Base-by-base conservation (phyloP, 2,113 vertebrate genomes). In the Pongo abelii region DNA sequence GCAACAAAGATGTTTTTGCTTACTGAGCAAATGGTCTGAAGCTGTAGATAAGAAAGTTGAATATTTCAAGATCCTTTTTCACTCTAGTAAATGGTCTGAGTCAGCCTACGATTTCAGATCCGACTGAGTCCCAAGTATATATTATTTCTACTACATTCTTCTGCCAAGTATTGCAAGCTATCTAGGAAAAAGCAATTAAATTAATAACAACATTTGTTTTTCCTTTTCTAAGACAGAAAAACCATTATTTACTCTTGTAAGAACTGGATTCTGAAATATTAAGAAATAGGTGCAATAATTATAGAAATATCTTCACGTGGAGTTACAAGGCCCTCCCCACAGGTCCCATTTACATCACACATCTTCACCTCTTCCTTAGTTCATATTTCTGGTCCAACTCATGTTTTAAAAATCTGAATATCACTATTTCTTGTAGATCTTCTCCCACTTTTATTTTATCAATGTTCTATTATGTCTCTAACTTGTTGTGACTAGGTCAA, bases 121-220 rank as follows among this genome's bases (percentile, higher is more conserved):
- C 59, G 30, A 87, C 50, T n/a, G n/a, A 89, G 35, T 30, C 87
- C 83, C 75, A 90, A 83, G 70, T 43, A 46, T 35, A 25, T 48
- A 14, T 57, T 59, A 27, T 59, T 70, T 61, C 50, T 18, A 6
- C n/a, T 27, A 5, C 11, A 17, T 40, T 12, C 48, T 59, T 57
- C 77, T 93, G 94, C 96, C 97, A 95, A 89, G 64, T 40, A 43
- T n/a, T 38, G 38, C 75, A 81, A 52, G 20, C 93, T 95, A 2
- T 95, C 96, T 43, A 96, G 81, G 96, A 93, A 97, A 95, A 94
- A 77, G 69, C 80, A 91, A 93, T 85, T 78, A 89, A 88, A 85
- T 92, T 84, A 78, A 96, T 88, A 85, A 93, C 11, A 43, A 64
- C n/a, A 11, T 74, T 77, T 48, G 16, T 25, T 92, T 74, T 95